Evolutionary conservation across 1,140 invertebrate genomes (phyloP).

Genomic region (Conopomorpha cramerella): DNA sequence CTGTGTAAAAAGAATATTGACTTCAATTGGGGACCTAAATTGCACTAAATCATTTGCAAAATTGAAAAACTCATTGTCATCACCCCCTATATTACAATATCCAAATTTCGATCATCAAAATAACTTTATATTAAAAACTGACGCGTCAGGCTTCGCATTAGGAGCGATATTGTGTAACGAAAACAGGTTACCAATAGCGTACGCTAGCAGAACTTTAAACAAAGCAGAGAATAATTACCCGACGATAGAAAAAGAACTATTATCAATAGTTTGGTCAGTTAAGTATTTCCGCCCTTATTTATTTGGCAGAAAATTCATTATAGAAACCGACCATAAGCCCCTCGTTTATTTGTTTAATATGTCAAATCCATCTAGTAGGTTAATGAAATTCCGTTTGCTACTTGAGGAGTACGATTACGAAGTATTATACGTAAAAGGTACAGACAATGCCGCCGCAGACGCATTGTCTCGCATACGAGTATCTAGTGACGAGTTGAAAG

Average conservation of each 20-base stretch:
- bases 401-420: neutral
- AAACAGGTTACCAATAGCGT: neutral
- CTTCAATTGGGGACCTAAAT: neutral
- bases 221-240: neutral
- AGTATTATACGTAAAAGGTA: neutral
- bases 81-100: neutral
- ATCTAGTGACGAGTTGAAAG: neutral
- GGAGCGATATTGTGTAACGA: neutral
- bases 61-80: neutral
- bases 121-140: neutral
- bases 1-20: neutral
- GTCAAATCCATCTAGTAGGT: neutral
- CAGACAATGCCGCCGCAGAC: neutral
- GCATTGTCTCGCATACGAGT: neutral
- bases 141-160: neutral
- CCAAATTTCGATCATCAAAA: neutral
- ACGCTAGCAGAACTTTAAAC: neutral
- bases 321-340: neutral
- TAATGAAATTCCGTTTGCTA: neutral
- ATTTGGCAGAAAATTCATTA: neutral
- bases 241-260: neutral
- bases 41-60: neutral
- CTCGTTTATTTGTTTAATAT: neutral
- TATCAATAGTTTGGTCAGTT: neutral
- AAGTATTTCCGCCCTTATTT: neutral